Evolutionary conservation across 2,113 vertebrate species (phyloP).

Genomic region (Alouatta palliata): DNA sequence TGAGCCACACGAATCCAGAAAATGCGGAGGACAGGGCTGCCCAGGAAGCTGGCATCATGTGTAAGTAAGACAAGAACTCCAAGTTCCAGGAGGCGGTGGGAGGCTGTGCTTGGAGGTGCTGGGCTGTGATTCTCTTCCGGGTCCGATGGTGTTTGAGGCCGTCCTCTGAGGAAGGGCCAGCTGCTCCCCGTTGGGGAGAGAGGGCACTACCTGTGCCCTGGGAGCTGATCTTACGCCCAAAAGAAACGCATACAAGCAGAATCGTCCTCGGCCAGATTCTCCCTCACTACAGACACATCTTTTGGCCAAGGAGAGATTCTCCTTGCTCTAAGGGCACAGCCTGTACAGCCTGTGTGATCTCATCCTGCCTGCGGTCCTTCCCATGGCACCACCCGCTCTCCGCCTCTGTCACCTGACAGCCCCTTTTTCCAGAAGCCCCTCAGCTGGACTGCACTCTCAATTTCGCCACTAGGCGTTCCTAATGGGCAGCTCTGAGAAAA

Average conservation of each 20-base stretch:
- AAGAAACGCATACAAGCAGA: accelerated
- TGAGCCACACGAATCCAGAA: accelerated
- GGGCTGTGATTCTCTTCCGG: accelerated
- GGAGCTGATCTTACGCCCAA: accelerated
- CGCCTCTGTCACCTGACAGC: accelerated
- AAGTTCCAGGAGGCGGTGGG: accelerated
- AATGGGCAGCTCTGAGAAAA: no score
- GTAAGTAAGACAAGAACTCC: neutral
- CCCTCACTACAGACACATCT: neutral
- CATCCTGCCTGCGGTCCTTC: accelerated
- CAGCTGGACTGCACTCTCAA: accelerated
- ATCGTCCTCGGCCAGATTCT: accelerated
- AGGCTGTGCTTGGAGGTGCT: neutral
- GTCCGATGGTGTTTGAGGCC: neutral
- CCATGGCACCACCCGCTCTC: accelerated
- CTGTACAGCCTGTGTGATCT: neutral
- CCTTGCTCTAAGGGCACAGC: accelerated
- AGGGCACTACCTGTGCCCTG: accelerated
- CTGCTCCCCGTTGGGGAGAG: accelerated
- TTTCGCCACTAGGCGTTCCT: no score
- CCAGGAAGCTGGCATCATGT: accelerated
- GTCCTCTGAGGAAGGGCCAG: accelerated
- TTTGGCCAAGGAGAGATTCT: neutral
- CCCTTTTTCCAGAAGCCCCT: no score
- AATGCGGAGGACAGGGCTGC: accelerated